phyloP scores from a whole-genome alignment of 2,797 vertebrate species.

The Coranthus polyacanthus region DNA sequence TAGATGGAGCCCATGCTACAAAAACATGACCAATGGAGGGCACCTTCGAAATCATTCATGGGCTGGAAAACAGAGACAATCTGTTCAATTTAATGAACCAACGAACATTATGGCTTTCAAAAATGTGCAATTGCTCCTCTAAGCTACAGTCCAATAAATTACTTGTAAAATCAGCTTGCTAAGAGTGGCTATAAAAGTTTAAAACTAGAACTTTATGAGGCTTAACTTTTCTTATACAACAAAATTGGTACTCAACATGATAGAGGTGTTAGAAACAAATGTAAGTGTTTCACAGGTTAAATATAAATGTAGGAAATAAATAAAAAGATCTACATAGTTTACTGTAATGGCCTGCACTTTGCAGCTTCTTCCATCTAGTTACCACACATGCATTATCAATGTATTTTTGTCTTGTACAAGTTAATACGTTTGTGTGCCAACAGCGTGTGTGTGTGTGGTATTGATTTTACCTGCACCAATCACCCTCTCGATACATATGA shows the following conservation, averaged over 20 bases:
- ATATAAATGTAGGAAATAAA: conserved; percentile 9
- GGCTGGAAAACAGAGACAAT: conserved; percentile 47
- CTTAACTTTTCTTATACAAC: conserved; percentile 50
- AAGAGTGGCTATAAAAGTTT: conserved; percentile 35
- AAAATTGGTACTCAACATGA: conserved; percentile 43
- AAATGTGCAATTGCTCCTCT: conserved; percentile 33
- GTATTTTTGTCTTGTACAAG: neutral
- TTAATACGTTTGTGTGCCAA: neutral
- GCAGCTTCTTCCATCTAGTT: neutral
- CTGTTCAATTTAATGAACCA: conserved; percentile 65
- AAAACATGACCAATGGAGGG: conserved; percentile 2
- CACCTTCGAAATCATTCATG: conserved; percentile 33
- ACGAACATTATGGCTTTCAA: conserved; percentile 46
- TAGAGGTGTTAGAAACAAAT: conserved; percentile 17
- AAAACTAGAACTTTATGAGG: conserved; percentile 41
- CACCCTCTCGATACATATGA: conserved; percentile 97
- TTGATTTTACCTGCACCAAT: conserved; percentile 92
- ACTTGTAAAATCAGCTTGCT: conserved; percentile 50
- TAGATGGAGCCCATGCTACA: conserved; percentile 59
- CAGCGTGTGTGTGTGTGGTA: neutral
- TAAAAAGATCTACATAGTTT: neutral
- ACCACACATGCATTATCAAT: neutral
- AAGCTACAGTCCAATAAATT: conserved; percentile 53
- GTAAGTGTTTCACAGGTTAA: neutral
- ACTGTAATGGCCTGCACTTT: neutral